Evolutionary conservation across 2,888 invertebrate species (phyloP).

Genomic region (Pseudococcus longispinus): DNA sequence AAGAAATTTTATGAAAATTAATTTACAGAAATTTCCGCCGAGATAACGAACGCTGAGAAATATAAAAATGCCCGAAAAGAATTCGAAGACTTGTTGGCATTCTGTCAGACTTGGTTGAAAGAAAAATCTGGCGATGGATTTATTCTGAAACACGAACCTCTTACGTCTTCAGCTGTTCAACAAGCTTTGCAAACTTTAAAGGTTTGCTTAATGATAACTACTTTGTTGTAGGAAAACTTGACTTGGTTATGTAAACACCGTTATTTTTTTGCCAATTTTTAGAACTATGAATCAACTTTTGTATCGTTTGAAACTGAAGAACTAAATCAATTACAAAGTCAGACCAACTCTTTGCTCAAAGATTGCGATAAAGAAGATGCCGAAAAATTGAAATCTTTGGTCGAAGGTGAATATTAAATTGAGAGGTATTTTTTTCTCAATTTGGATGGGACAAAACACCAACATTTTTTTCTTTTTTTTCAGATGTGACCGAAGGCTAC

Average conservation of each 20-base stretch:
- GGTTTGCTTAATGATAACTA: slow-evolving; percentile 60
- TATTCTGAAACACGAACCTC: slow-evolving; percentile 71
- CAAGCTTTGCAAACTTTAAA: slow-evolving; percentile 79
- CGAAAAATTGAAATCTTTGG: slow-evolving; percentile 61
- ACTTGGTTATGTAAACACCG: not conserved
- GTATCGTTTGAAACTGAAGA: slow-evolving; percentile 79
- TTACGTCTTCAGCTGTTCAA: slow-evolving; percentile 83
- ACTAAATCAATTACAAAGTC: slow-evolving; percentile 77
- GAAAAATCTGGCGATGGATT: slow-evolving; percentile 48
- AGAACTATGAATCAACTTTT: slow-evolving; percentile 76
- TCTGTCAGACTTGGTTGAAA: slow-evolving; percentile 50
- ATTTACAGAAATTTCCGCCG: slow-evolving; percentile 43
- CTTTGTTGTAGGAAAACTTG: not conserved
- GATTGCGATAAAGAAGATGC: slow-evolving; percentile 76
- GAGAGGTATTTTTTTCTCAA: not conserved
- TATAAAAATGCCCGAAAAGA: slow-evolving; percentile 36
- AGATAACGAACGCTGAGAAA: slow-evolving; percentile 5
- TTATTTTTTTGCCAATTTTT: slow-evolving; percentile 54
- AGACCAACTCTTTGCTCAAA: slow-evolving; percentile 77
- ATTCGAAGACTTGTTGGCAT: slow-evolving; percentile 49
- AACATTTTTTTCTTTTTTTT: not conserved
- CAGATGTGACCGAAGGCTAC: slow-evolving; percentile 44
- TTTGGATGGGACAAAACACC: not conserved
- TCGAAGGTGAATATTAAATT: slow-evolving; percentile 59
- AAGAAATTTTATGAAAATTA: slow-evolving; percentile 14